Evolutionary conservation across 2,797 vertebrate genomes (phyloP).

Genomic region (Eulemur coronatus): DNA sequence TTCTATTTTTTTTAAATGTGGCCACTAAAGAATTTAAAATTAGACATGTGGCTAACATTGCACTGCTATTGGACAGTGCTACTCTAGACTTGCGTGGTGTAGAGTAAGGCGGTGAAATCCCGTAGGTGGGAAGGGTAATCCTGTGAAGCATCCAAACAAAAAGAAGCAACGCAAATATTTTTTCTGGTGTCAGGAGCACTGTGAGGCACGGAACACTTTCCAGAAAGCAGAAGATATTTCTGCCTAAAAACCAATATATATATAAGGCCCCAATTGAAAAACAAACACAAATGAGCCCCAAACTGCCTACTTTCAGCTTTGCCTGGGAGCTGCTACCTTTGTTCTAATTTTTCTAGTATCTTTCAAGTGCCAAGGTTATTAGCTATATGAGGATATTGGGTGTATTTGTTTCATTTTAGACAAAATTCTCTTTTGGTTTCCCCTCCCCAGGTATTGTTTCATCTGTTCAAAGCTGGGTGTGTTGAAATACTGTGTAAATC

Average conservation of each 20-base stretch:
- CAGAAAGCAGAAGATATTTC: not conserved
- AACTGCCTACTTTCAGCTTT: not conserved
- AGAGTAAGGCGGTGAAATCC: not conserved
- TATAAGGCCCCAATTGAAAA: not conserved
- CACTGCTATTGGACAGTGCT: not conserved
- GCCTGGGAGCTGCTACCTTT: not conserved
- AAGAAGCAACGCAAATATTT: not conserved
- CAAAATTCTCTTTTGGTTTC: slow-evolving; percentile 66
- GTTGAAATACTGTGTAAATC: slow-evolving; percentile 69
- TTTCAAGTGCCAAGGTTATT: not conserved
- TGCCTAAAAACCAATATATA: not conserved
- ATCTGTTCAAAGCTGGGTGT: slow-evolving; percentile 6
- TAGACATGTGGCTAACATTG: not conserved
- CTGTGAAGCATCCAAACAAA: not conserved
- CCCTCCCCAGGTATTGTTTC: slow-evolving; percentile 30
- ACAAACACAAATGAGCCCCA: not conserved
- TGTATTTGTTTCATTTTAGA: not conserved
- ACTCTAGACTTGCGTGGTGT: too few relatives aligned
- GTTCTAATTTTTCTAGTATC: slow-evolving; percentile 11
- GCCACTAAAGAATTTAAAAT: not conserved
- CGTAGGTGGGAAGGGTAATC: not conserved
- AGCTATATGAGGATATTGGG: not conserved
- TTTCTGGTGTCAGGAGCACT: not conserved
- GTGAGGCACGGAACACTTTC: not conserved
- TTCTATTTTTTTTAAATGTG: not conserved